Conservation (phyloP, 1,140 invertebrate species). For the Drosophila grimshawi region DNA sequence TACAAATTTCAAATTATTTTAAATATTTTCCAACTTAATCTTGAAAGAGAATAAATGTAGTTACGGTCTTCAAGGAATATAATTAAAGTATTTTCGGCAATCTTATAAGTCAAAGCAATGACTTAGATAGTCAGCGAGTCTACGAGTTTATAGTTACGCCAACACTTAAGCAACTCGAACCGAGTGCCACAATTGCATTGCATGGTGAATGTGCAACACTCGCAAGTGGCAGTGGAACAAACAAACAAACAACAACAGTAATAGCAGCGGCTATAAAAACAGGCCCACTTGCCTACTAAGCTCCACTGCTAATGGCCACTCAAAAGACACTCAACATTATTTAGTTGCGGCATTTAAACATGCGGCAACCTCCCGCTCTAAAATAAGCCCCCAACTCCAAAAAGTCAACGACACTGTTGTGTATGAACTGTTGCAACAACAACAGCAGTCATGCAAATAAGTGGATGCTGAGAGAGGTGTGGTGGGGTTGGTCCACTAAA, state of each 20-base stretch:
- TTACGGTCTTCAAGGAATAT: too few relatives aligned
- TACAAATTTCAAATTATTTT: too few relatives aligned
- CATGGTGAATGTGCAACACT: conserved; percentile 4
- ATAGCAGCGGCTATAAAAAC: conserved; percentile 50
- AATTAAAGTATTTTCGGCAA: too few relatives aligned
- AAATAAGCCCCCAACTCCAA: neutral
- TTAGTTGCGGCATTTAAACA: conserved; percentile 80
- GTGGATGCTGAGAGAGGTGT: conserved; percentile 6
- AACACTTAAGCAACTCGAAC: neutral
- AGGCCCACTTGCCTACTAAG: conserved; percentile 68
- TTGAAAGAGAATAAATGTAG: too few relatives aligned
- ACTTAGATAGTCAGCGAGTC: too few relatives aligned
- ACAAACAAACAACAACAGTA: conserved; percentile 35
- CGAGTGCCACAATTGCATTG: neutral
- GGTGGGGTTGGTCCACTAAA: conserved; percentile 35
- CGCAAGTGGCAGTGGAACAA: conserved; percentile 12
- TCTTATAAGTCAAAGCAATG: too few relatives aligned
- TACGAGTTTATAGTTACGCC: too few relatives aligned
- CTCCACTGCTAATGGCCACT: conserved; percentile 75
- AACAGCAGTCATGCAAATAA: conserved; percentile 65
- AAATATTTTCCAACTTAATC: too few relatives aligned
- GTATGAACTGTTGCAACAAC: conserved; percentile 44
- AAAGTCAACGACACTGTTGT: conserved; percentile 59
- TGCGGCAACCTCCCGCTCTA: conserved; percentile 4
- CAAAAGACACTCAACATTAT: conserved; percentile 80